phyloP scores from a whole-genome alignment of 2,797 vertebrate genomes.

The Scyliorhinus canicula region DNA sequence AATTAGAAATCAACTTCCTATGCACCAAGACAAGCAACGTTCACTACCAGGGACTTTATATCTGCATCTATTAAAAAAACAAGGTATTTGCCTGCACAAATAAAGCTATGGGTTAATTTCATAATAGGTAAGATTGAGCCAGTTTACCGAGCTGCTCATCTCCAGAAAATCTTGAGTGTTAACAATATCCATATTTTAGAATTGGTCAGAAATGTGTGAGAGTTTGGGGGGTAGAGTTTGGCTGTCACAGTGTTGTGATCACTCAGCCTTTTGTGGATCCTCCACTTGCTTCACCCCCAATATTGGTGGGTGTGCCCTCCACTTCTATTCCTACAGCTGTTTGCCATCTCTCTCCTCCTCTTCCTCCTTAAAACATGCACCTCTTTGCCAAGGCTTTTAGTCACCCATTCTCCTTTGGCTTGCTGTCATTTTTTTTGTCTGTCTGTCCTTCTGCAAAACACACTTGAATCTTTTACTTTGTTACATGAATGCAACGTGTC shows the following conservation, averaged over 20 bases:
- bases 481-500: background rate
- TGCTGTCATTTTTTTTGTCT: background rate
- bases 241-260: background rate
- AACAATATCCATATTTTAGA: background rate
- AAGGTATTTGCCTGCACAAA: background rate
- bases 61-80: background rate
- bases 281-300: background rate
- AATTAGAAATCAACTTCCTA: background rate
- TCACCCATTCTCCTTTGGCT: background rate
- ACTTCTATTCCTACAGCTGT: background rate
- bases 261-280: background rate
- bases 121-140: background rate
- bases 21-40: background rate
- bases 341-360: background rate
- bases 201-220: background rate
- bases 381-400: background rate
- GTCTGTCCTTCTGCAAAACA: background rate
- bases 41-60: background rate
- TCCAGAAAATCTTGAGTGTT: background rate
- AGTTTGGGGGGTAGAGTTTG: background rate
- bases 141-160: background rate
- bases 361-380: background rate
- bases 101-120: background rate
- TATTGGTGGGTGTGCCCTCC: background rate
- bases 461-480: background rate